Percentiles rank a stretch among this genome's conserved stretches.
Conservation (phyloP, 92 coral and sea anemone species). For the Zoanthus solanderi region DNA sequence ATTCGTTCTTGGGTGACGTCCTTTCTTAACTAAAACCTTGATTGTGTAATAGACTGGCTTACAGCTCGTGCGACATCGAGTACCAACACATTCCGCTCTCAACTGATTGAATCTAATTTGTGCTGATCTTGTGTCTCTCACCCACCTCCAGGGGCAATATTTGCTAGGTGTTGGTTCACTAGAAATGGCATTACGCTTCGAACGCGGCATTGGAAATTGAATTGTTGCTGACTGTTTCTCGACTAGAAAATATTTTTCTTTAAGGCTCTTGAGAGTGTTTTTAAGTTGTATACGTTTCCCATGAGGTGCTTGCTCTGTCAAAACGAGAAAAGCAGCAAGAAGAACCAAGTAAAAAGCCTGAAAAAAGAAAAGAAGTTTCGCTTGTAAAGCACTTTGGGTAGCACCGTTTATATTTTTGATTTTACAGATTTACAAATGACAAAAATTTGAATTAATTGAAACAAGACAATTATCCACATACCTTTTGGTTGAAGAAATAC, state of each 20-base stretch:
- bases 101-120: neutral
- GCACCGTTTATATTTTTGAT: too few species aligned
- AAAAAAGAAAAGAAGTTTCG: neutral
- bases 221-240: neutral
- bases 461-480: too few species aligned
- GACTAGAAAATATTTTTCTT: neutral
- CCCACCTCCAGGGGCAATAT: slow-evolving; percentile 25
- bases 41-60: slow-evolving; percentile 22
- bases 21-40: slow-evolving; percentile 15
- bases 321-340: neutral
- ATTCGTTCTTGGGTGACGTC: neutral
- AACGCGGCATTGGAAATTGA: neutral
- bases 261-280: neutral
- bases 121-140: slow-evolving; percentile 8
- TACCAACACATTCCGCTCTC: slow-evolving; percentile 13
- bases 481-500: too few species aligned
- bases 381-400: too few species aligned
- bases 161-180: neutral
- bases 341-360: neutral
- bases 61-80: neutral
- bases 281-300: neutral
- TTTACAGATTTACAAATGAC: too few species aligned
- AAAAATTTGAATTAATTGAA: too few species aligned
- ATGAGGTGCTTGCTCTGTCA: neutral
- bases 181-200: slow-evolving; percentile 13